Conservation (phyloP, 2,113 vertebrate species). For the Percopsis transmontana region DNA sequence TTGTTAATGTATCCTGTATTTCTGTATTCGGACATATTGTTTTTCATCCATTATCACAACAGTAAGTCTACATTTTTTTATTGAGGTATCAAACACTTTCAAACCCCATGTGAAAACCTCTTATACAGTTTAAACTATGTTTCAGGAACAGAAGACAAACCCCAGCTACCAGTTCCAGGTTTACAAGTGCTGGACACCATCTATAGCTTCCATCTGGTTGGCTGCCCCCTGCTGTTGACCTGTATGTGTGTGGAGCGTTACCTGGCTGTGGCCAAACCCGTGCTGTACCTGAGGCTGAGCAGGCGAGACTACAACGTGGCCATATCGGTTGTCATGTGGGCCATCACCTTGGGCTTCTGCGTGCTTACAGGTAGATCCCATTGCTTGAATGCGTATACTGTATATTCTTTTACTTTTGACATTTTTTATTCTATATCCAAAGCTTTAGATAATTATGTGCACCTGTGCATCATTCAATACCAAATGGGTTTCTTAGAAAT, state of each 20-base stretch:
- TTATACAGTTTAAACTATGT: not conserved
- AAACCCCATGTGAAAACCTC: not conserved
- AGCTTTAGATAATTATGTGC: no score
- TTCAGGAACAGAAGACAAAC: rapidly evolving
- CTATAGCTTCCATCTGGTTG: conserved; percentile 44
- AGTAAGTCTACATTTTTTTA: no score
- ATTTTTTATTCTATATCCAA: no score
- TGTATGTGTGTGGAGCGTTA: conserved; percentile 71
- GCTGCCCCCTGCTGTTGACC: conserved; percentile 65
- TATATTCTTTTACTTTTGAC: no score
- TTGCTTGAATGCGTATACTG: not conserved
- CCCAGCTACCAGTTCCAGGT: rapidly evolving
- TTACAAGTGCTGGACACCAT: not conserved
- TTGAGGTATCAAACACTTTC: no score
- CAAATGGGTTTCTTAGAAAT: no score
- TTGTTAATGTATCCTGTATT: conserved; percentile 19
- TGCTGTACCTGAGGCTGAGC: conserved; percentile 52
- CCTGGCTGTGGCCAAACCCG: conserved; percentile 43
- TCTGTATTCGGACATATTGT: not conserved
- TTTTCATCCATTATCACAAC: no score
- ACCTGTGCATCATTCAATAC: no score
- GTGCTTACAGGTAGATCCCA: conserved; percentile 17
- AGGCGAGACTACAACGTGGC: conserved; percentile 42
- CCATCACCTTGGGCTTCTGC: conserved; percentile 35
- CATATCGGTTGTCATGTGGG: conserved; percentile 53